Percentiles rank a stretch among this genome's conserved stretches.
These are phyloP conservation scores for Masnerella sp. DNA, from an alignment of 2,888 invertebrate genomes.

Conservation along the genomic window DNA sequence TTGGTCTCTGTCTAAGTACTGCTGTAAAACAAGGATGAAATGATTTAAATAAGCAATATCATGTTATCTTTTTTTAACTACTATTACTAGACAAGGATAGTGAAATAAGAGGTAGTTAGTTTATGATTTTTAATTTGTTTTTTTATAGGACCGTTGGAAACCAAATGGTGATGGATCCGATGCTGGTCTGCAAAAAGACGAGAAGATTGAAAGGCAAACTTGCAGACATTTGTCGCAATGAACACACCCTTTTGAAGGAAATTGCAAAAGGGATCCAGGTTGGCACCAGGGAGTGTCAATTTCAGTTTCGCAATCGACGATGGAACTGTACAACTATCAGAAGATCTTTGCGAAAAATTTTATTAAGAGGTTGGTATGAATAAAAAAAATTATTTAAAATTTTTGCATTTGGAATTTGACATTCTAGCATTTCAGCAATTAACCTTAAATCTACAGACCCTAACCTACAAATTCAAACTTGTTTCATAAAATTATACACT, in stretches of 20 bases:
- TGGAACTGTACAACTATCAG: conserved; percentile 94
- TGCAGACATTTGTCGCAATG: conserved; percentile 90
- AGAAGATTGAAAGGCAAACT: conserved; percentile 87
- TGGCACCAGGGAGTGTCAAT: conserved; percentile 91
- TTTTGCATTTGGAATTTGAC: no score
- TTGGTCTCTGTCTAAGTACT: no score
- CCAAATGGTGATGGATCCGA: conserved; percentile 93
- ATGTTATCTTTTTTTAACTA: no score
- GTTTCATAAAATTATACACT: no score
- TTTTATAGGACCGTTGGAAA: conserved; percentile 86
- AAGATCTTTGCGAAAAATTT: conserved; percentile 89
- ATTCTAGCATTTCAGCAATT: no score
- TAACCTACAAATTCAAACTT: no score
- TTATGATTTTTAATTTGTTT: neutral
- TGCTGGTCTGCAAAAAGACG: conserved; percentile 92
- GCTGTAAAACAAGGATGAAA: no score
- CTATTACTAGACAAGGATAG: no score
- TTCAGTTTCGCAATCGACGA: conserved; percentile 89
- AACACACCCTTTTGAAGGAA: conserved; percentile 88
- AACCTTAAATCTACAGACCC: no score
- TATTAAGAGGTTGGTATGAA: conserved; percentile 86
- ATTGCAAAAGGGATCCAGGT: conserved; percentile 90
- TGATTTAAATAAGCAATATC: no score
- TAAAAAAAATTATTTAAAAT: neutral
- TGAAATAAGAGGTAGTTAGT: no score